Evolutionary conservation across 2,888 invertebrate genomes (phyloP), one percentile per base, ranked within the genome.

Genomic region (Drosophila incognita): DNA sequence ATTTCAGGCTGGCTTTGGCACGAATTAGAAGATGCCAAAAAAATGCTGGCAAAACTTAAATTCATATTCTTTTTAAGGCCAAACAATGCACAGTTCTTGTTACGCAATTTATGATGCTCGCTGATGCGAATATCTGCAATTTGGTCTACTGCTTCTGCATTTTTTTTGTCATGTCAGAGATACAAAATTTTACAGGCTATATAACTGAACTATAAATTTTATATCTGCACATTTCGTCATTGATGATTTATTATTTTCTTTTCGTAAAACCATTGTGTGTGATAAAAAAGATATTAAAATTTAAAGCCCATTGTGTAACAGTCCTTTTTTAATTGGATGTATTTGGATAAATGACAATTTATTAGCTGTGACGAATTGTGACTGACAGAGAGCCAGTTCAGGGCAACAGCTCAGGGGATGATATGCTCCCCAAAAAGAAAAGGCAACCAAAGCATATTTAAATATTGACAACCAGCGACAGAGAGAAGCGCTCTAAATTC

Each of bases 71-170:
- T 53, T 4, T 35, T 35, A 35, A 10, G 64, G 48, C 36, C 68
- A 79, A 64, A 38, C 60, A 40, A 57, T 75, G 56, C 57, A 68
- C 69, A 76, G 61, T 69, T 67, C 81, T 69, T 68, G 42, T 62
- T 63, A 59, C 46, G 33, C 46, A 83, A 79, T 83, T 83, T 86
- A 79, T 86, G 82, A 58, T 59, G 59, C 60, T 58, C 57, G 69
- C 76, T 71, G 71, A 79, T 70, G 52, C 42, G 79, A 52, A 27
- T 57, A 57, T 74, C 66, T 74, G 66, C 38, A 13, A 54, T 66
- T 56, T 49, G 54, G 52, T 64, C 62, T 35, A 66, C 64, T 62
- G 31, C 40, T 38, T 48, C 56, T 51, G 29, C 10, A 40, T 36
- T 56, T 57, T 27, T 59, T 51, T 65, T 62, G 59, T 27, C 56